These are phyloP conservation scores for Cryptotermes secundus DNA, from an alignment of 1,140 invertebrate species.

Conservation along the genomic window DNA sequence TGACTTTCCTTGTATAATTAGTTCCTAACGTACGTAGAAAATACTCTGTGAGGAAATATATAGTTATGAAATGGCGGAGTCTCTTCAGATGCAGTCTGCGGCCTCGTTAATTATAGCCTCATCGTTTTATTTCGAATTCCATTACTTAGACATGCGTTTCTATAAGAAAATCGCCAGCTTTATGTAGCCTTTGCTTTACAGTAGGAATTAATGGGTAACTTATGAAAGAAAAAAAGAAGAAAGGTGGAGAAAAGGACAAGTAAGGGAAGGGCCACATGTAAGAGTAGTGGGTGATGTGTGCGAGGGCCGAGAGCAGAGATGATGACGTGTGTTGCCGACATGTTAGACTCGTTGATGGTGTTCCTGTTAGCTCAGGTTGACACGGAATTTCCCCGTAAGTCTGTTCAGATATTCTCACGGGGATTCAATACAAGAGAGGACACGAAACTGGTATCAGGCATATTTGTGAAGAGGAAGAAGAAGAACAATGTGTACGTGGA, in stretches of 20 bases:
- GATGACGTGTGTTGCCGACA: not conserved
- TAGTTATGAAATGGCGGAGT: too few relatives aligned
- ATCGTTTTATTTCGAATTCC: too few relatives aligned
- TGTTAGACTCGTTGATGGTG: not conserved
- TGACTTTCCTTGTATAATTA: too few relatives aligned
- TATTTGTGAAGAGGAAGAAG: not conserved
- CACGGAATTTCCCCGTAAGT: not conserved
- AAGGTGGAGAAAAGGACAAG: not conserved
- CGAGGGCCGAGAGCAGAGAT: too few relatives aligned
- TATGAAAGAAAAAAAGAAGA: not conserved
- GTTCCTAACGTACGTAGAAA: too few relatives aligned
- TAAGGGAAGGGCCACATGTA: not conserved
- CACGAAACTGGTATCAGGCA: not conserved
- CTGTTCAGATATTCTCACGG: not conserved
- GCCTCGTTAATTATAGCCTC: too few relatives aligned
- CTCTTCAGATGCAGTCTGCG: too few relatives aligned
- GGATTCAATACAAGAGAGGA: too few relatives aligned
- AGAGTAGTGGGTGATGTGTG: not conserved
- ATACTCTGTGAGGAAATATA: too few relatives aligned
- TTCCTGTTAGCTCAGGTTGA: not conserved
- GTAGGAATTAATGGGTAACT: not conserved
- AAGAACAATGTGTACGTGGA: not conserved
- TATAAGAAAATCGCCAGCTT: too few relatives aligned
- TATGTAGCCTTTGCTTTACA: too few relatives aligned
- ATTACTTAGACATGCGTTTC: too few relatives aligned